These are phyloP conservation scores for Pseudochromis fuscus DNA, from an alignment of 2,797 vertebrate species.

Conservation along the genomic window DNA sequence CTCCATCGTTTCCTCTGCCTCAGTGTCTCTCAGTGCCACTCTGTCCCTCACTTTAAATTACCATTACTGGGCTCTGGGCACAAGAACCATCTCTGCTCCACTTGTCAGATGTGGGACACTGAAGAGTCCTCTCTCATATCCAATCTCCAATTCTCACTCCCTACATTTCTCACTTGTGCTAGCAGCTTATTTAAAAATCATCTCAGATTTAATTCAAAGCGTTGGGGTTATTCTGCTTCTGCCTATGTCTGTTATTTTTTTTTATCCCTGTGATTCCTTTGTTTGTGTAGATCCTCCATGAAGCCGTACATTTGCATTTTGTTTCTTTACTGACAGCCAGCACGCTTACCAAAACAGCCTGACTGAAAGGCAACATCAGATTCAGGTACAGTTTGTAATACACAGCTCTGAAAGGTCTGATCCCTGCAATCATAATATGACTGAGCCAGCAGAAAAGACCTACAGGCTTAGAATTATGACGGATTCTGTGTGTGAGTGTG, in stretches of 20 bases:
- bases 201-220: constrained; percentile 37
- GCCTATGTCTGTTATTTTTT: constrained; percentile 13
- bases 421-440: constrained; percentile 50
- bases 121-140: constrained; percentile 55
- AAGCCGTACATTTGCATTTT: constrained; percentile 4
- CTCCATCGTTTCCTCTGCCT: constrained; percentile 40
- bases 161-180: constrained; percentile 25
- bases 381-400: constrained; percentile 45
- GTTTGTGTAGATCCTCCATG: constrained; percentile 4
- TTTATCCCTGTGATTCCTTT: neutral
- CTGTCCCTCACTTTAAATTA: constrained; percentile 80
- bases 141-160: constrained; percentile 36
- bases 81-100: constrained; percentile 77
- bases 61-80: constrained; percentile 73
- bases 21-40: constrained; percentile 58
- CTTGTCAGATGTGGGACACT: constrained; percentile 79
- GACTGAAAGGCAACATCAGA: constrained; percentile 22
- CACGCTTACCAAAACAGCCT: constrained; percentile 17
- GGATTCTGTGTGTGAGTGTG: constrained; percentile 31
- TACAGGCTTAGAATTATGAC: constrained; percentile 47
- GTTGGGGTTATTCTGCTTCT: constrained; percentile 24
- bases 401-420: constrained; percentile 45
- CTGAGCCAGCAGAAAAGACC: constrained; percentile 58
- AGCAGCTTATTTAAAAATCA: constrained; percentile 46
- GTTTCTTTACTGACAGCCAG: constrained; percentile 4